Base-by-base conservation (phyloP, 1,140 invertebrate genomes). In the Hyposmocoma kahamanoa region DNA sequence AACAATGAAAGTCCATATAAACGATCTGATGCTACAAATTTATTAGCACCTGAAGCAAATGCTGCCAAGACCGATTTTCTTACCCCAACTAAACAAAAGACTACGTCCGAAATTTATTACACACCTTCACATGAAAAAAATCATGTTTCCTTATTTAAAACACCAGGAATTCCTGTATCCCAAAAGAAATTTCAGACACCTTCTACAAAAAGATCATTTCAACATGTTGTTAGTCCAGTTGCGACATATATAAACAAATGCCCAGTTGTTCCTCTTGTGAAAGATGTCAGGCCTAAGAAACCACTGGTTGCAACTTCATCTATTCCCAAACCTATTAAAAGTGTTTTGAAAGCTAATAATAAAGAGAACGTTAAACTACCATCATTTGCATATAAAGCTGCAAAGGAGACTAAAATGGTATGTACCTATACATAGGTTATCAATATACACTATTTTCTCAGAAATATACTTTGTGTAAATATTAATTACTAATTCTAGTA, bases 201-300 rank as follows among this genome's bases (percentile, higher is more conserved):
- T 9, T 43, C 55, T 15, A 60, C 65, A 41, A 60, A 22, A 68
- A 67, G 32, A 73, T 63, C 51, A 68, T 63, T 63, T 54, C 53
- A 79, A 43, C 65, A 81, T 24, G 67, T 81, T 11, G 62, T 55
- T 18, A 81, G 77, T 56, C 77, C 77, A 42, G 58, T 81, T 18
- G 77, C 77, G 20, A 62, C 65, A 38, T 77, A 81, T 42, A 81
- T 81, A 13, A 74, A 72, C 30, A 65, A 72, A 11, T 56, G 67
- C 32, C 74, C 77, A 3, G 63, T 70, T 57, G 67, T 66, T 11
- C 71, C 74, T 43, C 50, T 77, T 15, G 36, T 81, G 11, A 72
- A 69, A 62, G 61, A 81, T 63, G 62, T 81, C 0, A 57, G 61
- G 32, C 74, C 74, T 15, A 69, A 62, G 26, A 81, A 71, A 46